Conservation (phyloP, 1,140 invertebrate species). For the Monochamus saltuarius region DNA sequence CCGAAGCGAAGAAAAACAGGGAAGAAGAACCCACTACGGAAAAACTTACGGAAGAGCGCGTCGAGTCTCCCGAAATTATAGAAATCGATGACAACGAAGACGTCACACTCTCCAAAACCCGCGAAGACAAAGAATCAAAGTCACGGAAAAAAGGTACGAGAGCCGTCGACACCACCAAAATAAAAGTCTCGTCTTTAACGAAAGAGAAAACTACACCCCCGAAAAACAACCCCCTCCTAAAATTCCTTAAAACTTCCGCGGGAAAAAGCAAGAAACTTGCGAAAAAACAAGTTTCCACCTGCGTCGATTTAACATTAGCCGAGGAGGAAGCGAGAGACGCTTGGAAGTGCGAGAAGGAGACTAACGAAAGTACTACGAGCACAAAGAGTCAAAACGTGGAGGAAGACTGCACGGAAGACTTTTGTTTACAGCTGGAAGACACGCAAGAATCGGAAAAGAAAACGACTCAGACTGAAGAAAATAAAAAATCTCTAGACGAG, state of each 20-base stretch:
- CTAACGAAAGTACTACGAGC: conserved; percentile 44
- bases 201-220: conserved; percentile 13
- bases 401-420: conserved; percentile 62
- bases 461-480: conserved; percentile 23
- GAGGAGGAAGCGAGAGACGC: conserved; percentile 48
- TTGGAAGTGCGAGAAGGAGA: conserved; percentile 29
- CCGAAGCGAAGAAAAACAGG: neutral
- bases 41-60: neutral
- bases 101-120: neutral
- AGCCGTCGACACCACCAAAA: conserved; percentile 1
- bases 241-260: conserved; percentile 27
- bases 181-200: conserved; percentile 7
- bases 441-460: conserved; percentile 38
- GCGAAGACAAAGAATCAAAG: neutral
- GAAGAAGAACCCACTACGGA: conserved; percentile 5
- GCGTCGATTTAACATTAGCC: conserved; percentile 16
- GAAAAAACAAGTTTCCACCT: neutral
- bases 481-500: conserved; percentile 20
- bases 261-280: conserved; percentile 16
- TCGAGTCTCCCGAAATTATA: neutral
- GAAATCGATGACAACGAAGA: neutral
- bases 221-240: conserved; percentile 31
- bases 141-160: neutral
- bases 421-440: conserved; percentile 67
- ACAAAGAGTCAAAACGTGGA: neutral